Evolutionary conservation across 1,140 invertebrate species (phyloP).

Genomic region (Leguminivora glycinivorella): DNA sequence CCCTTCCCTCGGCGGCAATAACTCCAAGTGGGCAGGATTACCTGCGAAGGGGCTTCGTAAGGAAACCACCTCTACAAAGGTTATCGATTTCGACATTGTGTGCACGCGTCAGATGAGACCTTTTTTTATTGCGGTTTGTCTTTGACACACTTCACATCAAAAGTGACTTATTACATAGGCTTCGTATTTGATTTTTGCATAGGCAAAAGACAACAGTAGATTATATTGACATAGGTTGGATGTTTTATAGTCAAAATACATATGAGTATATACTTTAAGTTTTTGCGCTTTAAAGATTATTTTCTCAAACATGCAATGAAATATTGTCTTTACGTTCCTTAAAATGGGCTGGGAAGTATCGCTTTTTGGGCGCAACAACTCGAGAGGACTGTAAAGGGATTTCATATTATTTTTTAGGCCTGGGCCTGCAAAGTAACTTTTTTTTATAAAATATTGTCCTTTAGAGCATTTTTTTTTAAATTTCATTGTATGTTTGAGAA

Average conservation of each 20-base stretch:
- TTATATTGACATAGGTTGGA: not conserved
- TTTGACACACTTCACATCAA: slow-evolving; percentile 36
- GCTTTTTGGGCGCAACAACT: too few relatives aligned
- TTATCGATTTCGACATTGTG: slow-evolving; percentile 74
- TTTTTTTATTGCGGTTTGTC: slow-evolving; percentile 46
- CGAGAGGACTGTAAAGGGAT: too few relatives aligned
- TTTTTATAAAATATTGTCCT: too few relatives aligned
- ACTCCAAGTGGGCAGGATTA: slow-evolving; percentile 78
- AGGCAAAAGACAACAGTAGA: not conserved
- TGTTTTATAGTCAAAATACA: too few relatives aligned
- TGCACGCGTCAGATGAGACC: slow-evolving; percentile 51
- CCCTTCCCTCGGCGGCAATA: slow-evolving; percentile 77
- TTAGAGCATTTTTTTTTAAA: too few relatives aligned
- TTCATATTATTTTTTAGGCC: too few relatives aligned
- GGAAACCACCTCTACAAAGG: slow-evolving; percentile 70
- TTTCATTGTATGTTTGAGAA: too few relatives aligned
- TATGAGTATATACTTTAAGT: too few relatives aligned
- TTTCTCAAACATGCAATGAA: not conserved
- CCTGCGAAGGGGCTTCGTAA: slow-evolving; percentile 73
- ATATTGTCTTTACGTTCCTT: too few relatives aligned
- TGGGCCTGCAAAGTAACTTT: too few relatives aligned
- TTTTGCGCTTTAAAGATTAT: too few relatives aligned
- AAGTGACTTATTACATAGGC: slow-evolving; percentile 29
- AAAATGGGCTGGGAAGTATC: too few relatives aligned
- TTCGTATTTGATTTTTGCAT: slow-evolving; percentile 30